phyloP scores from a whole-genome alignment of 1,140 invertebrate species.

The Aplysia californica region DNA sequence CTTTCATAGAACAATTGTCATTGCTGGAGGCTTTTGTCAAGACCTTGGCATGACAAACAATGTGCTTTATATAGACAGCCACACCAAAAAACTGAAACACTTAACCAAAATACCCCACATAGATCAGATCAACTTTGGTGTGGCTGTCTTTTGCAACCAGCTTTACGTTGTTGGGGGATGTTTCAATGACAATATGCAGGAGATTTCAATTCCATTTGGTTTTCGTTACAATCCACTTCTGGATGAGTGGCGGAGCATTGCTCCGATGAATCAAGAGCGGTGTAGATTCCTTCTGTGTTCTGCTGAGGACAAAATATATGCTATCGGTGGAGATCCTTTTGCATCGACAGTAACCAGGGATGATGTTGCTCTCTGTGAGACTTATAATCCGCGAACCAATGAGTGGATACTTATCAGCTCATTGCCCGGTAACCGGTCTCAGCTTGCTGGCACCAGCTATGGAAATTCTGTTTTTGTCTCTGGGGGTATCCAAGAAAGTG shows the following conservation, averaged over 20 bases:
- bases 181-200: slow-evolving; percentile 75
- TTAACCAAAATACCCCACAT: slow-evolving; percentile 80
- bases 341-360: slow-evolving; percentile 57
- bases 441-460: slow-evolving; percentile 76
- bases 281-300: slow-evolving; percentile 80
- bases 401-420: slow-evolving; percentile 74
- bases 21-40: slow-evolving; percentile 77
- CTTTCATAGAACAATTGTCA: slow-evolving; percentile 77
- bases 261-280: slow-evolving; percentile 77
- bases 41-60: slow-evolving; percentile 80
- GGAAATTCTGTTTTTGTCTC: slow-evolving; percentile 72
- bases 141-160: slow-evolving; percentile 77
- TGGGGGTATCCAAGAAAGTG: slow-evolving; percentile 72
- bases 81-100: slow-evolving; percentile 74
- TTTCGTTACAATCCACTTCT: slow-evolving; percentile 76
- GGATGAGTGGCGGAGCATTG: slow-evolving; percentile 77
- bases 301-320: slow-evolving; percentile 75
- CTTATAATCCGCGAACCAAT: slow-evolving; percentile 74
- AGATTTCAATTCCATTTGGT: slow-evolving; percentile 81
- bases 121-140: slow-evolving; percentile 83
- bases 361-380: slow-evolving; percentile 72
- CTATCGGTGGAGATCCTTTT: slow-evolving; percentile 73
- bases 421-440: slow-evolving; percentile 72
- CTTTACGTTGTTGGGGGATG: slow-evolving; percentile 79
- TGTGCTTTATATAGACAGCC: slow-evolving; percentile 76